Evolutionary conservation across 2,113 vertebrate species (phyloP).

Genomic region (Desmodus rotundus): DNA sequence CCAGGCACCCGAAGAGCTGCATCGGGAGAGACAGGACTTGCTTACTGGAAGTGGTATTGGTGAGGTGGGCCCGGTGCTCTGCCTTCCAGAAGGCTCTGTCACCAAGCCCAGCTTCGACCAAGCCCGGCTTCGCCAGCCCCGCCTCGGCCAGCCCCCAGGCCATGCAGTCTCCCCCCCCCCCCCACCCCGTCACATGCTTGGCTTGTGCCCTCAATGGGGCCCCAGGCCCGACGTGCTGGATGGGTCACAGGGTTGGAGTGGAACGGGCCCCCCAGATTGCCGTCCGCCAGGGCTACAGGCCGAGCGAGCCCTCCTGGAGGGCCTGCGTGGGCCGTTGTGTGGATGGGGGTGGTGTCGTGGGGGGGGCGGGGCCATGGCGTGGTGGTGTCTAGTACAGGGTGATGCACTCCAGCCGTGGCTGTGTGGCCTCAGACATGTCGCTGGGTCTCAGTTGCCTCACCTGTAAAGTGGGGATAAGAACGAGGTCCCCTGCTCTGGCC

Average conservation of each 20-base stretch:
- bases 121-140: neutral
- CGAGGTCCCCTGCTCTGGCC: too few relatives aligned
- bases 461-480: neutral
- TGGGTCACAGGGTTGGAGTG: neutral
- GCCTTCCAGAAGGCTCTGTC: neutral
- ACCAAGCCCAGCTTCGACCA: neutral
- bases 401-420: accelerated
- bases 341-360: too few relatives aligned
- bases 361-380: too few relatives aligned
- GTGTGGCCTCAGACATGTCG: neutral
- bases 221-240: accelerated
- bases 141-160: neutral
- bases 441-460: neutral
- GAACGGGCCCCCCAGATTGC: neutral
- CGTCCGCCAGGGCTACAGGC: neutral
- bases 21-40: accelerated
- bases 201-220: accelerated
- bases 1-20: neutral
- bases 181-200: accelerated
- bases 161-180: too few relatives aligned
- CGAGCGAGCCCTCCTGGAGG: accelerated
- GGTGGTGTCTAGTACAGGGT: neutral
- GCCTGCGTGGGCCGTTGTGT: too few relatives aligned
- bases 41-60: accelerated
- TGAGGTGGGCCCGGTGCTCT: neutral